These are phyloP conservation scores for Pteria penguin DNA, from an alignment of 2,888 invertebrate species.

Conservation along the genomic window DNA sequence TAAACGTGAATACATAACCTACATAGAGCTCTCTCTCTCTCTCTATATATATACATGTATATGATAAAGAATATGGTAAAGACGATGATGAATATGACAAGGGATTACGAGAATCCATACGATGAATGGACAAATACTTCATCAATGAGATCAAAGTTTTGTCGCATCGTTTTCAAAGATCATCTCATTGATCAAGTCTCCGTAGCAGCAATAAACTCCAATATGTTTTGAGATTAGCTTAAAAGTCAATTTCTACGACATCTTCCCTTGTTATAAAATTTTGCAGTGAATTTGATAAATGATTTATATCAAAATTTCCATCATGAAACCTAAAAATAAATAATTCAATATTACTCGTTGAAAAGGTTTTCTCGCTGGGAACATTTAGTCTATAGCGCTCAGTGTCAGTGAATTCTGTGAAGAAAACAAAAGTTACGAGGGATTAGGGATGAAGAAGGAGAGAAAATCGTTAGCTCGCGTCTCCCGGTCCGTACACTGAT, in stretches of 20 bases:
- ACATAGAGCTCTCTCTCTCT: no score
- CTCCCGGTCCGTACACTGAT: constrained; percentile 10
- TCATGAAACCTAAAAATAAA: constrained; percentile 9
- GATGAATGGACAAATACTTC: background rate
- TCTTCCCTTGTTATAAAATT: background rate
- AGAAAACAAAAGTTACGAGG: constrained; percentile 12
- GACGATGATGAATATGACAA: no score
- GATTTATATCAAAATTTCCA: background rate
- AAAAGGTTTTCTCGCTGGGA: background rate
- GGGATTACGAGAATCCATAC: background rate
- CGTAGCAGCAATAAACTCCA: background rate
- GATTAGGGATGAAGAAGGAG: background rate
- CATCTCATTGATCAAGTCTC: no score
- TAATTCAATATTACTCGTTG: background rate
- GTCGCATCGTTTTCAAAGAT: no score
- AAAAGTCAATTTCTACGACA: background rate
- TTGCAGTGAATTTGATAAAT: background rate
- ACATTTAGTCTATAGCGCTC: background rate
- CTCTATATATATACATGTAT: no score
- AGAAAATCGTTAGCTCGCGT: constrained; percentile 34
- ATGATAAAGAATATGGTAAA: no score
- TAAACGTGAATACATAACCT: no score
- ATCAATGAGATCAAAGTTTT: no score
- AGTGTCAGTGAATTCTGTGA: background rate
- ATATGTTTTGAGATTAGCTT: background rate